Evolutionary conservation across 2,888 invertebrate species (phyloP), one percentile per base, ranked within the genome.

Genomic region (Lycaena phlaeas): DNA sequence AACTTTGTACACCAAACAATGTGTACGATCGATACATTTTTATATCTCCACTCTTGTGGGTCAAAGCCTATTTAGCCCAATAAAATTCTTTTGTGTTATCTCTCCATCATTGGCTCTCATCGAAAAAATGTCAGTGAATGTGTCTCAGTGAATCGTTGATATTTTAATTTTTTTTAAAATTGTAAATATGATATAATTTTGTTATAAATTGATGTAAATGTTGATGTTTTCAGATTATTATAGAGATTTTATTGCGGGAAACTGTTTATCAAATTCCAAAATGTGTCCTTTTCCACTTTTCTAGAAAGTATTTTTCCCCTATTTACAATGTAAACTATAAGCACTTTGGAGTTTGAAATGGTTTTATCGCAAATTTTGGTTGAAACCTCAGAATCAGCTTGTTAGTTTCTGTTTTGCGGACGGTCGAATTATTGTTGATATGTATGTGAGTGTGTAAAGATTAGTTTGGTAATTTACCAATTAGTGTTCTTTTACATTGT

Each of bases 121-220:
- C 22, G 9, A 22, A 3, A 22, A 22, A 22, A 2, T 22, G 2
- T 4, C 18, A 4, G 22, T n/a, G n/a, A n/a, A n/a, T n/a, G n/a
- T 2, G 5, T 3, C 22, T 22, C 4, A 27, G n/a, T 9, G 52
- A 56, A 55, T 46, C 46, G 68, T 74, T 71, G 81, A 75, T 81
- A 76, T 77, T 73, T 76, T 71, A 74, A 69, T 67, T 46, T 38
- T 47, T 50, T 53, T 53, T 59, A 57, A n/a, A n/a, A n/a, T n/a
- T 66, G 71, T 77, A 76, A 57, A 76, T 79, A 77, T 66, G 34
- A 7, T 34, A 11, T 17, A 22, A 71, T 69, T 72, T 74, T 74
- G 76, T 77, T 77, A 73, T 65, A 63, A 64, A 74, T 77, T 71
- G 71, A 72, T 81, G 78, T 82, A 75, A 62, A 69, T 75, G 79